phyloP scores from a whole-genome alignment of 2,113 vertebrate genomes.

The Aldabrachelys gigantea region DNA sequence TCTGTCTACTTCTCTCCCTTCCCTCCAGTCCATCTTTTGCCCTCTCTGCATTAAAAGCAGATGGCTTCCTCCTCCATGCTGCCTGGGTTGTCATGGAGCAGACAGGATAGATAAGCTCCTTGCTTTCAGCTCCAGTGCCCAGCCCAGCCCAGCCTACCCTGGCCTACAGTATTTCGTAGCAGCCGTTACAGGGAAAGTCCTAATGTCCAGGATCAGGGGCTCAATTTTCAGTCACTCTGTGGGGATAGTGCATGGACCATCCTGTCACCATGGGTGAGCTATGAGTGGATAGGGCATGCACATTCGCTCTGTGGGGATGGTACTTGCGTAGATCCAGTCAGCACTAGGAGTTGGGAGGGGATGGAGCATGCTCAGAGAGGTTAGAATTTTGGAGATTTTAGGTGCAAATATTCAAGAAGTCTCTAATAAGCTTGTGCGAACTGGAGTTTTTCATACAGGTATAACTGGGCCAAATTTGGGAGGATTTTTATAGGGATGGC shows the following conservation, averaged over 20 bases:
- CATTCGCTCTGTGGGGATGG: background rate
- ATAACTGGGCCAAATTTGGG: background rate
- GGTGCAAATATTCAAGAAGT: background rate
- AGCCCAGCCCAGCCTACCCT: background rate
- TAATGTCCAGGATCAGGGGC: too few relatives aligned
- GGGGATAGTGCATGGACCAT: background rate
- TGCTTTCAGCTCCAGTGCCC: background rate
- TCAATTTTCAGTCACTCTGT: background rate
- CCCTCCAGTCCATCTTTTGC: background rate
- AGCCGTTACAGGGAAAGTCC: background rate
- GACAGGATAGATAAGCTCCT: background rate
- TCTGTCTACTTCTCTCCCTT: background rate
- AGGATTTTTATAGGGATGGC: background rate
- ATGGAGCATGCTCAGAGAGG: background rate
- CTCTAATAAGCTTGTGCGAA: background rate
- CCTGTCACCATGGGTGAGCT: background rate
- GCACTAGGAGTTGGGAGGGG: background rate
- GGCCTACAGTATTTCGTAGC: background rate
- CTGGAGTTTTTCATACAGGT: background rate
- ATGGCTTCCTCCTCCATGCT: background rate
- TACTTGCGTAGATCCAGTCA: background rate
- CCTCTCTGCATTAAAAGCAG: background rate
- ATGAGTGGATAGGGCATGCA: background rate
- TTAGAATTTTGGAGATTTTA: background rate
- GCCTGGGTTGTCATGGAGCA: background rate